Base-by-base conservation (phyloP, 2,888 invertebrate species). In the Hirtodrosophila confusa region DNA sequence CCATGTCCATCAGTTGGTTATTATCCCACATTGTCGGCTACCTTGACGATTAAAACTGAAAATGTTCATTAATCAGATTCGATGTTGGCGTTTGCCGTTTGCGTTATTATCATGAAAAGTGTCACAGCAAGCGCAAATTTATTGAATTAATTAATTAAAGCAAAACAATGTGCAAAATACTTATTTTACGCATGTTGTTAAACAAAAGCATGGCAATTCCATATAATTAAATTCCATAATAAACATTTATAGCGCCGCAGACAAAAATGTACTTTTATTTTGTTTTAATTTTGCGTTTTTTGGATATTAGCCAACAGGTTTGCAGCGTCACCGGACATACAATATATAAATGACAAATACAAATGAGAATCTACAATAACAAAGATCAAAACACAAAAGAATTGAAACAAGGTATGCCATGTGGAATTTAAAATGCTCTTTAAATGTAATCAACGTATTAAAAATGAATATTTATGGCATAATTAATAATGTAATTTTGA, bases 71-170 rank as follows among this genome's bases (percentile, higher is more conserved):
- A 82, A 82, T 82, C 86, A 76, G 69, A 54, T 72, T 80, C 69
- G 84, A 71, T 62, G 69, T 75, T 65, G 68, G 48, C 40, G 41
- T 31, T 65, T 35, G n/a, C 35, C 35, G 35, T 41, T 39, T 37
- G 23, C 8, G 39, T 66, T 65, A 86, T 88, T 83, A 88, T 88
- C 82, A 63, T 61, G 31, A 48, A 73, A 86, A 84, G 47, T 86
- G 82, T 83, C 88, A 73, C 86, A 73, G 58, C 60, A 40, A 65
- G 45, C 49, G 65, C 45, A 50, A 83, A 88, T 88, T 83, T 86
- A 83, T 83, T 88, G 67, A 71, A 76, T 73, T 57, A 67, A 73
- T 83, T 73, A 69, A 66, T 80, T 72, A 62, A 67, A 54, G 37
- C 33, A 63, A 77, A 63, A 48, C 73, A 71, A 53, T 49, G 71